Conservation (phyloP, 2,888 invertebrate species). For the Ferdinandea cuprea region DNA sequence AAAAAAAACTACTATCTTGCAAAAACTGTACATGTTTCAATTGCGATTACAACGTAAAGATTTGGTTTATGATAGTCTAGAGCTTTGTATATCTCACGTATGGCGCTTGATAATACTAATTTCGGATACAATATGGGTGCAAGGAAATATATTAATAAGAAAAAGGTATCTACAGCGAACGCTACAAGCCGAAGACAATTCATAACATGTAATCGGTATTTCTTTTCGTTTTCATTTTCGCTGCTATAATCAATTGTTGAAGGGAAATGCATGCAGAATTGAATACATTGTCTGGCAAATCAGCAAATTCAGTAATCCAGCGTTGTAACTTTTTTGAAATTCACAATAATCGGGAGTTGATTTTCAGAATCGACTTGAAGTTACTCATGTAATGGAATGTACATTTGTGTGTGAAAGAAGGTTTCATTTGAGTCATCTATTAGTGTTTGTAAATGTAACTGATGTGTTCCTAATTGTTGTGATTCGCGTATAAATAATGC, state of each 20-base stretch:
- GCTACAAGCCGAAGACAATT: slow-evolving; percentile 45
- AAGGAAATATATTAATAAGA: background rate
- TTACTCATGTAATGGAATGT: too few species aligned
- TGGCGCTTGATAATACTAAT: background rate
- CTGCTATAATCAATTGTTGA: slow-evolving; percentile 29
- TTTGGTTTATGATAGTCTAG: background rate
- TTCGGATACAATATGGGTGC: background rate
- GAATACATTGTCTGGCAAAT: slow-evolving; percentile 29
- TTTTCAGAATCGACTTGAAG: too few species aligned
- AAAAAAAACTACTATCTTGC: background rate
- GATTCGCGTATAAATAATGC: too few species aligned
- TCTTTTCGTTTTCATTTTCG: slow-evolving; percentile 28
- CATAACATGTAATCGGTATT: slow-evolving; percentile 43
- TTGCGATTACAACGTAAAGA: background rate
- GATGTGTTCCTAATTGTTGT: too few species aligned
- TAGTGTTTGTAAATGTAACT: too few species aligned
- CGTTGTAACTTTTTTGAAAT: slow-evolving; percentile 16
- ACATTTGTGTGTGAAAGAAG: too few species aligned
- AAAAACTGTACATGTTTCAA: background rate
- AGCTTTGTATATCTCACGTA: background rate
- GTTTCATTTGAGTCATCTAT: too few species aligned
- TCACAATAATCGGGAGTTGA: background rate
- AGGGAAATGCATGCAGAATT: slow-evolving; percentile 29
- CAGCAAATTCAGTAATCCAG: slow-evolving; percentile 29
- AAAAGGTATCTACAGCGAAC: background rate